Conservation (phyloP, 2,888 invertebrate species). For the Hirudinaria manillensis region DNA sequence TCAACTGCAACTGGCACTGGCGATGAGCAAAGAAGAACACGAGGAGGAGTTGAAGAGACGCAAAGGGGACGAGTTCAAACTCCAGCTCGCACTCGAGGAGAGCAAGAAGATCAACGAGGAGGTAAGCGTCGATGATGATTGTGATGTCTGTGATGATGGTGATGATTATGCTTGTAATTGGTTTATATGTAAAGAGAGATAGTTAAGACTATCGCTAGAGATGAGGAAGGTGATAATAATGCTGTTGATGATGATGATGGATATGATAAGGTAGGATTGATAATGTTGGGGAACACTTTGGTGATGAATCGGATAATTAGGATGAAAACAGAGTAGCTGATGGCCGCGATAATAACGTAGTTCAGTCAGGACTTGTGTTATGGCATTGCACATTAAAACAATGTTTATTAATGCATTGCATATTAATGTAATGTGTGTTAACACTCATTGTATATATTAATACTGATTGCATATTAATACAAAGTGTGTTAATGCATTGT, state of each 20-base stretch:
- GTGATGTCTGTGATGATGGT: not conserved
- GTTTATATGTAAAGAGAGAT: not conserved
- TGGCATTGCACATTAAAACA: not conserved
- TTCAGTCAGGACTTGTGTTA: not conserved
- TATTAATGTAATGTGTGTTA: too few species aligned
- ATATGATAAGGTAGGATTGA: not conserved
- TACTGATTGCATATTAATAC: too few species aligned
- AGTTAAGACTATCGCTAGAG: not conserved
- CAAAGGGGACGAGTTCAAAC: conserved; percentile 87
- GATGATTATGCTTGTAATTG: not conserved
- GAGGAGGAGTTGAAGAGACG: conserved; percentile 89
- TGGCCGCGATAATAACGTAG: not conserved
- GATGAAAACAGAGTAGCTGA: not conserved
- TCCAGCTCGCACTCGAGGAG: conserved; percentile 88
- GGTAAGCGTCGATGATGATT: conserved; percentile 33
- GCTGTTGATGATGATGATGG: conserved; percentile 4
- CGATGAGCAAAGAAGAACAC: conserved; percentile 96
- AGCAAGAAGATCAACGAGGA: conserved; percentile 57
- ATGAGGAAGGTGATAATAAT: not conserved
- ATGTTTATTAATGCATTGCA: too few species aligned
- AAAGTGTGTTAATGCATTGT: too few species aligned
- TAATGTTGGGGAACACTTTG: not conserved
- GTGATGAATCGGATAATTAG: not conserved
- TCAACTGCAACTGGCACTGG: conserved; percentile 91
- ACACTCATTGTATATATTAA: too few species aligned